A percentile compares a stretch with the other conserved stretches of the same genome.
These are phyloP conservation scores for Odocoileus virginianus DNA, from an alignment of 2,113 vertebrate genomes.

Conservation along the genomic window DNA sequence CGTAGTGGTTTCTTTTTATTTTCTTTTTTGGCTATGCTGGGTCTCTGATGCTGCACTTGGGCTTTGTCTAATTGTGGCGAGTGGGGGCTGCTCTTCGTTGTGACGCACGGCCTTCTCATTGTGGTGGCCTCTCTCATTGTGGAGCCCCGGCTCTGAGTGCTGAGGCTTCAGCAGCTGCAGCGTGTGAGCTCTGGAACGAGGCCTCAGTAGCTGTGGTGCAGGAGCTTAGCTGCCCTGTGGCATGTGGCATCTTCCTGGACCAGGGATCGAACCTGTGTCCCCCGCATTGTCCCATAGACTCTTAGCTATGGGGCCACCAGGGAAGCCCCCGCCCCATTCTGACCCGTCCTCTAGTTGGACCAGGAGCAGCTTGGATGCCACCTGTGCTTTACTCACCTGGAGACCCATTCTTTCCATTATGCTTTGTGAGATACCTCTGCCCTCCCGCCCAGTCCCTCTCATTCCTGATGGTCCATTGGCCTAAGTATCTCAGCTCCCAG, in stretches of 20 bases:
- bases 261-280: neutral
- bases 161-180: neutral
- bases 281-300: neutral
- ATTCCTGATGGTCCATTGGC: neutral
- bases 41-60: neutral
- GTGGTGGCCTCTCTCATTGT: neutral
- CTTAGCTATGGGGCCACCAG: neutral
- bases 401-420: too few relatives aligned
- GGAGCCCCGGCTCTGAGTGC: neutral
- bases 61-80: neutral
- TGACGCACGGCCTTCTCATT: fast-evolving
- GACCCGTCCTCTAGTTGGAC: neutral
- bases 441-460: neutral
- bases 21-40: neutral
- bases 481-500: neutral
- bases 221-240: neutral
- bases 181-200: fast-evolving
- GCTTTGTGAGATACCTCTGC: neutral
- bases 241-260: neutral
- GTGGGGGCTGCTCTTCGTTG: neutral
- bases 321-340: neutral
- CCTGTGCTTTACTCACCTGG: neutral
- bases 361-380: neutral
- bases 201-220: neutral
- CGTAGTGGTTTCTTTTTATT: neutral